phyloP scores from a whole-genome alignment of 2,797 vertebrate genomes.

The Eulemur mongoz region DNA sequence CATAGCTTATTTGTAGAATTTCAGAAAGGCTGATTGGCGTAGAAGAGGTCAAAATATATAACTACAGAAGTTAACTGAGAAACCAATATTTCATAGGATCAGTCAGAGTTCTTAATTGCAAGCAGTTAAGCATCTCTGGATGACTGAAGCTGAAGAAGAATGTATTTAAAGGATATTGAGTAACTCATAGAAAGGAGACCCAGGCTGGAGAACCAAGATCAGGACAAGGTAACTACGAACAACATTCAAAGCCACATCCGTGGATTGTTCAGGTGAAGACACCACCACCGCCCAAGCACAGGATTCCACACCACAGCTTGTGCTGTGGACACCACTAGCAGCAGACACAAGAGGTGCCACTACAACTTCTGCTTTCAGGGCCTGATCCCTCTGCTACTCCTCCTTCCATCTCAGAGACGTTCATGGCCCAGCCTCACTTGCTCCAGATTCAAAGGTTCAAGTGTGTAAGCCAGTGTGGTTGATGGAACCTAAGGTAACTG shows the following conservation, averaged over 20 bases:
- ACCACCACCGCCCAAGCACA: accelerated
- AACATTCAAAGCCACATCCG: background rate
- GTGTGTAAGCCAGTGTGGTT: background rate
- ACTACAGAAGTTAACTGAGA: background rate
- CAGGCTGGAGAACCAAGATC: background rate
- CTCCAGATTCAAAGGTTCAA: background rate
- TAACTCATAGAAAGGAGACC: background rate
- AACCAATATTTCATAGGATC: background rate
- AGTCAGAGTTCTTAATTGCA: background rate
- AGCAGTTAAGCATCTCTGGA: background rate
- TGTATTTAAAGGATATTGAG: background rate
- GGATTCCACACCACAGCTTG: background rate
- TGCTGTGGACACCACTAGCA: too few relatives aligned
- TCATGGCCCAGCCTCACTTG: background rate
- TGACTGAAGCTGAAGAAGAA: background rate
- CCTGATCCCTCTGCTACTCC: background rate
- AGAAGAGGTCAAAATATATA: background rate
- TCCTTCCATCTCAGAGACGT: background rate
- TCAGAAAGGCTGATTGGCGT: background rate
- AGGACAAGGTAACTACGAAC: background rate
- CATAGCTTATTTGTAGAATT: background rate
- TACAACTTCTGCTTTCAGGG: background rate
- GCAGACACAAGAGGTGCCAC: background rate
- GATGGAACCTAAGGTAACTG: background rate
- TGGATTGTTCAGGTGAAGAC: background rate